Conservation (phyloP, 2,888 invertebrate genomes). For the Dimorphilus gyrociliatus region DNA sequence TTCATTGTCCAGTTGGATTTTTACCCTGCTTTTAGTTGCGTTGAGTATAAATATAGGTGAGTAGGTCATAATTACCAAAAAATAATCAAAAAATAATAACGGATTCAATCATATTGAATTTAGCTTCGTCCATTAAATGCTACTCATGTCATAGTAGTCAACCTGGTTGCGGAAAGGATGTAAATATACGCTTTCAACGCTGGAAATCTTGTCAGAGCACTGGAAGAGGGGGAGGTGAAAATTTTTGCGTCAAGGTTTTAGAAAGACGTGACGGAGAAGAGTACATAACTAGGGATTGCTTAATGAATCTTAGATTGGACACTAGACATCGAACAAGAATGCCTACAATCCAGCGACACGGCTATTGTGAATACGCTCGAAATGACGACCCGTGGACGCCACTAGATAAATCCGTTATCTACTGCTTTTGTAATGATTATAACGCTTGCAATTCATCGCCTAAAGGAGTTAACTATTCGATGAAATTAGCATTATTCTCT, state of each 20-base stretch:
- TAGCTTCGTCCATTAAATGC: constrained; percentile 25
- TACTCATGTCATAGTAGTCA: constrained; percentile 33
- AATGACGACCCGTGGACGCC: constrained; percentile 29
- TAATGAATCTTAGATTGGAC: constrained; percentile 21
- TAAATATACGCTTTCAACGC: constrained; percentile 30
- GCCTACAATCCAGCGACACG: constrained; percentile 33
- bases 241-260: constrained; percentile 35
- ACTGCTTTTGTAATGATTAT: constrained; percentile 37
- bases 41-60: too few species aligned
- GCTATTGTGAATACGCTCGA: constrained; percentile 30
- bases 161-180: constrained; percentile 33
- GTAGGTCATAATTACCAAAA: too few species aligned
- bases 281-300: constrained; percentile 30
- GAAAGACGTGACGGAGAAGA: constrained; percentile 28
- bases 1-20: too few species aligned
- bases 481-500: too few species aligned
- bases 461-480: too few species aligned
- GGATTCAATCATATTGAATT: too few species aligned
- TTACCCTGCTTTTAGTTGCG: too few species aligned
- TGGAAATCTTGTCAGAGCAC: constrained; percentile 26
- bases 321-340: constrained; percentile 26
- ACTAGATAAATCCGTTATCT: constrained; percentile 18
- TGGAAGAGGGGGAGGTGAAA: constrained; percentile 12
- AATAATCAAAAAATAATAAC: too few species aligned
- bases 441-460: constrained; percentile 34